Evolutionary conservation across 2,113 vertebrate species (phyloP), one percentile per base, ranked within the genome.

Genomic region (Microtus richardsoni): DNA sequence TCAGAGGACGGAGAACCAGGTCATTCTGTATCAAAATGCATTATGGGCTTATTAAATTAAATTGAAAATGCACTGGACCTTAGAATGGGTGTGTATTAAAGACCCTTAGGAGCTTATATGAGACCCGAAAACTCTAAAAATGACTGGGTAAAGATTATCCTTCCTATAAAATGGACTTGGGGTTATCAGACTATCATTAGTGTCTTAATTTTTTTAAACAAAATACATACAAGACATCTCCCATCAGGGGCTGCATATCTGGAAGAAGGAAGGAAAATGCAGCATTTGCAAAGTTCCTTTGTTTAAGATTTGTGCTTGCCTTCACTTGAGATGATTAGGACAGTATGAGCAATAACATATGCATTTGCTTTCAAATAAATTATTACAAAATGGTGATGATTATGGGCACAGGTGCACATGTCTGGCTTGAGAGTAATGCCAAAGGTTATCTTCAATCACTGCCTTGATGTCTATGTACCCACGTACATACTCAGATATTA

Each of bases 31-130:
- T 62, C 73, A 92, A 68, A 68, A 44, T 39, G 17, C 36, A 54
- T 28, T 64, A 83, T 0, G 91, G 49, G 12, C 49, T 91, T 92
- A 13, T 49, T 47, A 94, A 92, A 84, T 79, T 91, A 92, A 85
- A 41, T 44, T 90, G 39, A 22, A 58, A 91, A 66, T 30, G 33
- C 5, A 44, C 52, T 68, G 33, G 70, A 64, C 30, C 22, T 92
- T 64, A 78, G 16, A 28, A 70, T 60, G 26, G 22, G 5, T 52
- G 3, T 47, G 66, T 52, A 14, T 79, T 84, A 87, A 89, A 91
- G 19, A 93, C 1, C 7, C 41, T 2, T 47, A 71, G 13, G 41
- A 70, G 36, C 14, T 64, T 84, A 73, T 3, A 73, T 14, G 24
- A 39, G 39, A 58, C 7, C 36, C 3, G 13, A 64, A 44, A 87